These are phyloP conservation scores for Bambusicola thoracicus DNA, from an alignment of 2,113 vertebrate genomes.

Conservation along the genomic window DNA sequence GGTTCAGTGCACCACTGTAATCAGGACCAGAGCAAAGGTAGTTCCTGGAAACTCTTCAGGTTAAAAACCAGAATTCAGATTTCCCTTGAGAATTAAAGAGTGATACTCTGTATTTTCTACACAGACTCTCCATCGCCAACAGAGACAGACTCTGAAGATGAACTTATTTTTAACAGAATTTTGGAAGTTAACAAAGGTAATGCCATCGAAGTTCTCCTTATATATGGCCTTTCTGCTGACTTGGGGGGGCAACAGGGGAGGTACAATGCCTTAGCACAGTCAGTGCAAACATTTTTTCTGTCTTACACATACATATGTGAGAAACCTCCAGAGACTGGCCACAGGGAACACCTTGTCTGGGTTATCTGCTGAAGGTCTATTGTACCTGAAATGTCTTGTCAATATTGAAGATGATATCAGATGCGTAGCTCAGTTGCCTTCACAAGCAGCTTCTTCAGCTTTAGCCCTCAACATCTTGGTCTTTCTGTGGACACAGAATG, in stretches of 20 bases:
- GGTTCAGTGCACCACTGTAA: not conserved
- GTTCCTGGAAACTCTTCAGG: not conserved
- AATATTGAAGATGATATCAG: not conserved
- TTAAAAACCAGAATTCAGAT: not conserved
- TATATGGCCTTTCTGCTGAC: not conserved
- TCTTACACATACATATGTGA: not conserved
- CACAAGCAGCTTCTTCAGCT: not conserved
- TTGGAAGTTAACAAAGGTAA: slow-evolving; percentile 64
- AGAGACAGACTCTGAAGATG: not conserved
- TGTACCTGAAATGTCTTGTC: not conserved
- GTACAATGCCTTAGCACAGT: not conserved
- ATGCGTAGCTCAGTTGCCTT: no score
- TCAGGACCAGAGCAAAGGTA: accelerated
- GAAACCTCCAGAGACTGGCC: not conserved
- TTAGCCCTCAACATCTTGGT: not conserved
- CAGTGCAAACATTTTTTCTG: not conserved
- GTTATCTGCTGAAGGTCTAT: not conserved
- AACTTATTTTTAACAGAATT: slow-evolving; percentile 60
- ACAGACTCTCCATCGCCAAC: slow-evolving; percentile 19
- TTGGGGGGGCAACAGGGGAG: not conserved
- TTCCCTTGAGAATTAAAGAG: not conserved
- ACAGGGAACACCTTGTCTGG: not conserved
- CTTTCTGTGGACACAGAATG: not conserved
- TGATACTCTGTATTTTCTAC: not conserved
- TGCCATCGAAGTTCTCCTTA: not conserved